A percentile compares a stretch with the other conserved stretches of the same genome.
These are phyloP conservation scores for Picathartes gymnocephalus DNA, from an alignment of 2,113 vertebrate species.

Conservation along the genomic window DNA sequence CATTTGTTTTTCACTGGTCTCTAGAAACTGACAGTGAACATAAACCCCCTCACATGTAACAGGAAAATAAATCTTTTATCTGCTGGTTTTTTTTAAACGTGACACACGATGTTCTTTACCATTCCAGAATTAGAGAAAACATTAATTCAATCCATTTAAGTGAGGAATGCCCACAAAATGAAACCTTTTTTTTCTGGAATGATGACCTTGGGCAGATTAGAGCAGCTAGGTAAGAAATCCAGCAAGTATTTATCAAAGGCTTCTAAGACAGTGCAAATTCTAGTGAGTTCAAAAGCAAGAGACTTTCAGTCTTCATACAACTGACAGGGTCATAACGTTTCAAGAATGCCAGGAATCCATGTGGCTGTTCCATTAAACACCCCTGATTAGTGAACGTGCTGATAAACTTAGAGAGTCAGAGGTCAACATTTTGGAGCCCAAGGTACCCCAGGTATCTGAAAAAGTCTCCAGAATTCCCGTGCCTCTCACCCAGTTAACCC, in stretches of 20 bases:
- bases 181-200: not conserved
- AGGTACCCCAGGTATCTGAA: constrained; percentile 68
- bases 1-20: not conserved
- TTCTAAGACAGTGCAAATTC: constrained; percentile 56
- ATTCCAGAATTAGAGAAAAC: not conserved
- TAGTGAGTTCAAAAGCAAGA: constrained; percentile 63
- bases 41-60: not conserved
- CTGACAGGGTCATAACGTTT: constrained; percentile 67
- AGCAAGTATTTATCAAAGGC: constrained; percentile 65
- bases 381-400: constrained; percentile 70
- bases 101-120: not conserved
- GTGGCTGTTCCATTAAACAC: constrained; percentile 71
- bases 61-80: constrained; percentile 12
- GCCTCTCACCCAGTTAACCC: constrained; percentile 28
- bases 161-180: constrained; percentile 28
- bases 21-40: not conserved
- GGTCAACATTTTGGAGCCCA: constrained; percentile 40
- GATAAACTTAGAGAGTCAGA: constrained; percentile 66
- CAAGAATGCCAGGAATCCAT: constrained; percentile 68
- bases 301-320: constrained; percentile 62
- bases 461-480: constrained; percentile 26
- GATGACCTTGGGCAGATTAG: constrained; percentile 29
- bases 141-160: not conserved
- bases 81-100: not conserved
- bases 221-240: constrained; percentile 58